A percentile compares a stretch with the other conserved stretches of the same genome.
phyloP scores from a whole-genome alignment of 2,888 invertebrate genomes.

The Noctua pronuba region DNA sequence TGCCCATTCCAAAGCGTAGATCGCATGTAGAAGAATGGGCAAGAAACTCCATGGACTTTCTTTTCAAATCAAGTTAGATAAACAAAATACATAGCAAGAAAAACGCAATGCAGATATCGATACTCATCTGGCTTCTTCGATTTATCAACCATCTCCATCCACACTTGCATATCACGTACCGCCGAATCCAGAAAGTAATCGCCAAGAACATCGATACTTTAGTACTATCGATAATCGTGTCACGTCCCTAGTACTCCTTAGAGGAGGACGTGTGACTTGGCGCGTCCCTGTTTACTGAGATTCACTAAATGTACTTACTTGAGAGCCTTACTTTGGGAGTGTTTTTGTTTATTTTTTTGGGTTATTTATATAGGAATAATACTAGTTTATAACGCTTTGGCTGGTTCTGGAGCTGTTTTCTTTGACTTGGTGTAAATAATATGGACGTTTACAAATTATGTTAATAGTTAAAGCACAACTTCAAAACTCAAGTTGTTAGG shows the following conservation, averaged over 20 bases:
- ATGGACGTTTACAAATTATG: too few species aligned
- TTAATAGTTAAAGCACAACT: too few species aligned
- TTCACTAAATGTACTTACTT: conserved; percentile 40
- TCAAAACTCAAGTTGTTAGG: too few species aligned
- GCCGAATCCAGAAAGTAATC: conserved; percentile 52
- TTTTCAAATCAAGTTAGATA: too few species aligned
- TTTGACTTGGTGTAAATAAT: background rate
- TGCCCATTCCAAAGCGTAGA: too few species aligned
- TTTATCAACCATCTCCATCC: conserved; percentile 1
- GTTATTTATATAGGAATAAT: background rate
- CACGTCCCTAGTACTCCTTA: conserved; percentile 61
- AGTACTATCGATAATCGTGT: conserved; percentile 46
- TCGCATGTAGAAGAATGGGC: too few species aligned
- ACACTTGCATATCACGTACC: conserved; percentile 43
- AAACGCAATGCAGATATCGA: conserved; percentile 44
- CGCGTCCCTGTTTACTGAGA: conserved; percentile 50
- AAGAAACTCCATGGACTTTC: too few species aligned
- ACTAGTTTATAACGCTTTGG: background rate
- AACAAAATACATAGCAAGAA: background rate
- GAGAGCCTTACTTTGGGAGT: background rate
- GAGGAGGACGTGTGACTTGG: conserved; percentile 51
- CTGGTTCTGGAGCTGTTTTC: background rate
- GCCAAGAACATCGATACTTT: conserved; percentile 35
- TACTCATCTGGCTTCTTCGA: conserved; percentile 13
- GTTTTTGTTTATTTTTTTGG: background rate